Evolutionary conservation across 2,797 vertebrate species (phyloP).

Genomic region (Trachurus trachurus): DNA sequence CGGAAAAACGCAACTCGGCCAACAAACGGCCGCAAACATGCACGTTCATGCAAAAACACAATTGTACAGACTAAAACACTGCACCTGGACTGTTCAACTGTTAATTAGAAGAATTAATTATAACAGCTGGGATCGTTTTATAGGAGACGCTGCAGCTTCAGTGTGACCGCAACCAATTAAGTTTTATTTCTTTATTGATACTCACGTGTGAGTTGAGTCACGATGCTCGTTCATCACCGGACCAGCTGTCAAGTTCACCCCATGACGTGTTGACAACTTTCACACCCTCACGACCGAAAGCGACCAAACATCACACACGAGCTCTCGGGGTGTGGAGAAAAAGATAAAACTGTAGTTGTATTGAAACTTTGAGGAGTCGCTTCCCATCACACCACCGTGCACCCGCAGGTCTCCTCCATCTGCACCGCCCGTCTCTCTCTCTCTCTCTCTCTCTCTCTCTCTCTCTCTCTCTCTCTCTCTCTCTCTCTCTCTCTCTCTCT

Average conservation of each 20-base stretch:
- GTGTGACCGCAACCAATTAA: not conserved
- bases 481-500: too few relatives aligned
- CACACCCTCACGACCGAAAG: not conserved
- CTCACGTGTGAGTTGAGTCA: constrained; percentile 52
- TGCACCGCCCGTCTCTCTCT: constrained; percentile 12
- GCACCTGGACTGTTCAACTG: too few relatives aligned
- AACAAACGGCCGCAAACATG: constrained; percentile 20
- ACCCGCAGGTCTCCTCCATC: constrained; percentile 32
- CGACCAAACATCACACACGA: not conserved
- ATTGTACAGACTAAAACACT: too few relatives aligned
- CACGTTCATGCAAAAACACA: not conserved
- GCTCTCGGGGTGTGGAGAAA: not conserved
- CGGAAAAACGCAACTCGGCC: not conserved
- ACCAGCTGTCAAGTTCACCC: constrained; percentile 56
- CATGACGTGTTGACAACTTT: constrained; percentile 56
- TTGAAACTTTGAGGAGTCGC: not conserved
- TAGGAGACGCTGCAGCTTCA: not conserved
- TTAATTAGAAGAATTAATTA: too few relatives aligned
- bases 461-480: too few relatives aligned
- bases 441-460: too few relatives aligned
- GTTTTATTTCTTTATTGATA: not conserved
- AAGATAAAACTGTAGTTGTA: not conserved
- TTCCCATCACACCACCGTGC: not conserved
- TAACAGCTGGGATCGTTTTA: too few relatives aligned
- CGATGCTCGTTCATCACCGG: constrained; percentile 31